Evolutionary conservation across 2,113 vertebrate species (phyloP).

Genomic region (Tamias sibiricus): DNA sequence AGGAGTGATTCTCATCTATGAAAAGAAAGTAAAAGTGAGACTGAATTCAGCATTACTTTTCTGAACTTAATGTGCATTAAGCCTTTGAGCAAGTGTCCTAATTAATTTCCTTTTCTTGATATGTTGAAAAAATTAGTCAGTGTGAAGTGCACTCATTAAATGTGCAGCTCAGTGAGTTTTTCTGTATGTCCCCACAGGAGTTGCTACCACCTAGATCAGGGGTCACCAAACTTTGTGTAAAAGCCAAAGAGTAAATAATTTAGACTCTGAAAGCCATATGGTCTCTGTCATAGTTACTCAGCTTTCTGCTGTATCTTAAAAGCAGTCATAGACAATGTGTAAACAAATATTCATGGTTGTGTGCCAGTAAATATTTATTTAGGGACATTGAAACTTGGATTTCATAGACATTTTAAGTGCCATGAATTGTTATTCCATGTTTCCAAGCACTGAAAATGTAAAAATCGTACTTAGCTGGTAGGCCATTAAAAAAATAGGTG

Average conservation of each 20-base stretch:
- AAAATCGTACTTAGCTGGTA: background rate
- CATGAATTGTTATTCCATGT: background rate
- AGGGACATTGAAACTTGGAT: slow-evolving; percentile 18
- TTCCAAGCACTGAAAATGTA: slow-evolving; percentile 3
- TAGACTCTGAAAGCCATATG: slow-evolving; percentile 32
- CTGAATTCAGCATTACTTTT: slow-evolving; percentile 31
- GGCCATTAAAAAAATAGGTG: background rate
- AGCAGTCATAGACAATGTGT: background rate
- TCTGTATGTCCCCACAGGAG: background rate
- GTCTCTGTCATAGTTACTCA: background rate
- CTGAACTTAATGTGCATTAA: slow-evolving; percentile 5
- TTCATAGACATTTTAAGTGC: background rate
- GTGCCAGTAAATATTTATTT: slow-evolving; percentile 48
- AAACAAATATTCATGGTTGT: background rate
- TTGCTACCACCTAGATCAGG: background rate
- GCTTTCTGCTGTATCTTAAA: slow-evolving; percentile 27
- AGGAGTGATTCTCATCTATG: slow-evolving; percentile 8
- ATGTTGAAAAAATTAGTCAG: slow-evolving; percentile 31
- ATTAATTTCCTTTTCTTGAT: slow-evolving; percentile 36
- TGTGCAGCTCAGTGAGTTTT: slow-evolving; percentile 18
- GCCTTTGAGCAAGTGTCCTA: slow-evolving; percentile 15
- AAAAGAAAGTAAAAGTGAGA: background rate
- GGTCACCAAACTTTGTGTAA: slow-evolving; percentile 8
- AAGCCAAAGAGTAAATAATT: slow-evolving; percentile 55
- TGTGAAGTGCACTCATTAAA: background rate